A percentile compares a stretch with the other conserved stretches of the same genome.
Evolutionary conservation across 2,888 invertebrate species (phyloP).

Genomic region (Sinelater perroti): DNA sequence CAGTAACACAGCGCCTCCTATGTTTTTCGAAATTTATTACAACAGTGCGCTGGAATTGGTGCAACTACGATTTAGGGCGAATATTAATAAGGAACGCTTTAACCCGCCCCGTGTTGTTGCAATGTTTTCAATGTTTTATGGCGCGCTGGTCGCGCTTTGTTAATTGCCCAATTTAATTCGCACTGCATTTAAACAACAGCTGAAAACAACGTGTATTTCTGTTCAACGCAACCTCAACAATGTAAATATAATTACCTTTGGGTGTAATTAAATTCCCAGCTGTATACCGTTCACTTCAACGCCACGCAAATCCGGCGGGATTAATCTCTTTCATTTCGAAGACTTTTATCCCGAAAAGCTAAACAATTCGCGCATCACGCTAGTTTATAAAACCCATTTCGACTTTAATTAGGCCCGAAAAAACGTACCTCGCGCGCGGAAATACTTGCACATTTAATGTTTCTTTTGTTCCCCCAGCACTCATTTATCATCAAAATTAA

Average conservation of each 20-base stretch:
- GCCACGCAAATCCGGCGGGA: conserved; percentile 9
- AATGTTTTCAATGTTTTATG: too few relatives aligned
- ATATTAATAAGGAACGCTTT: too few relatives aligned
- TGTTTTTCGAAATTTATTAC: too few relatives aligned
- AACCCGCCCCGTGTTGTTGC: too few relatives aligned
- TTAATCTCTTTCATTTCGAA: conserved; percentile 11
- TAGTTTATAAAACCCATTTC: conserved; percentile 20
- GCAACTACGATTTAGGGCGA: too few relatives aligned
- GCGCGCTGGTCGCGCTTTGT: too few relatives aligned
- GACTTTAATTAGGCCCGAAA: conserved; percentile 13
- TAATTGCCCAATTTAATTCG: too few relatives aligned
- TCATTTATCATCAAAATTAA: neutral
- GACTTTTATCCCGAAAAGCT: conserved; percentile 7
- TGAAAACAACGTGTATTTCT: too few relatives aligned
- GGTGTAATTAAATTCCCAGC: conserved; percentile 8
- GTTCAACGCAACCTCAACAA: conserved; percentile 7
- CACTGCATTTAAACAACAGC: too few relatives aligned
- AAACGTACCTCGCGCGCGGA: neutral
- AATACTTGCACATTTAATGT: conserved; percentile 1
- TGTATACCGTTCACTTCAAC: conserved; percentile 5
- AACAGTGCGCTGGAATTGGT: too few relatives aligned
- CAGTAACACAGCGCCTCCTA: too few relatives aligned
- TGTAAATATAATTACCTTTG: conserved; percentile 6
- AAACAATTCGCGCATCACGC: conserved; percentile 16
- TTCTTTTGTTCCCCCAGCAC: neutral